These are phyloP conservation scores for Zeugodacus cucurbitae DNA, from an alignment of 1,140 invertebrate genomes.

Conservation along the genomic window DNA sequence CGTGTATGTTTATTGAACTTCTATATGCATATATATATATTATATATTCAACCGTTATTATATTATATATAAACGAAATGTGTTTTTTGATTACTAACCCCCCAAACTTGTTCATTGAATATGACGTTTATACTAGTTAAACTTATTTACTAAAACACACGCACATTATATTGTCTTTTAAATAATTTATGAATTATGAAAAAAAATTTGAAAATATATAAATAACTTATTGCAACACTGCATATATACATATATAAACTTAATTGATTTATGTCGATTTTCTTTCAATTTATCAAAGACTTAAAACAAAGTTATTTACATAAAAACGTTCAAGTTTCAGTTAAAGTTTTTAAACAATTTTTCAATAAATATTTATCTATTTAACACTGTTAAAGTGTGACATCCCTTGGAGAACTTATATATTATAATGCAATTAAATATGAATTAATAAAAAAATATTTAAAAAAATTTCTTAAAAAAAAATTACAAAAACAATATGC, in stretches of 20 bases:
- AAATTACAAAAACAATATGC: background rate
- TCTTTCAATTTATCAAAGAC: too few relatives aligned
- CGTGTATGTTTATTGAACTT: too few relatives aligned
- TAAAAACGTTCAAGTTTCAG: background rate
- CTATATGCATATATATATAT: too few relatives aligned
- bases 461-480: background rate
- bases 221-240: too few relatives aligned
- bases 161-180: background rate
- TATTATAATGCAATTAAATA: background rate
- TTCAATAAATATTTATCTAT: background rate
- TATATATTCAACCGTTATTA: too few relatives aligned
- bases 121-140: background rate
- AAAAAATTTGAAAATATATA: background rate
- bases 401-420: slow-evolving; percentile 27
- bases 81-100: slow-evolving; percentile 9
- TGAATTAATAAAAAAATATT: background rate
- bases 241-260: too few relatives aligned
- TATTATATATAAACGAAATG: background rate
- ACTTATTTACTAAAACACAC: background rate
- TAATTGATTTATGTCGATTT: too few relatives aligned
- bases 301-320: too few relatives aligned
- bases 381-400: background rate
- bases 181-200: background rate
- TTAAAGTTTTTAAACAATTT: background rate
- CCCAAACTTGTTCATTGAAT: background rate